phyloP scores from a whole-genome alignment of 2,888 invertebrate genomes.

The Suillia variegata region DNA sequence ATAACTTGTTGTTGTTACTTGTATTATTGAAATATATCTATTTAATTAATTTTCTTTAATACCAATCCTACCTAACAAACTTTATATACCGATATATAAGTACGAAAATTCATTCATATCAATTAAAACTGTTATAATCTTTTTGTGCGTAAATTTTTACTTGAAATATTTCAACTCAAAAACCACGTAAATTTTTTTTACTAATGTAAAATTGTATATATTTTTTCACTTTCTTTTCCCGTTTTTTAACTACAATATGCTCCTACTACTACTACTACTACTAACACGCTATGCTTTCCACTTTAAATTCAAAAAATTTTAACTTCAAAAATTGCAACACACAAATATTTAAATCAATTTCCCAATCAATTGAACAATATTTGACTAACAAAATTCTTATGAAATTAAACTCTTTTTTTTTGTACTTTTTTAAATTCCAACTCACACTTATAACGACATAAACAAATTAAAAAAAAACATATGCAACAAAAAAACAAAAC shows the following conservation, averaged over 20 bases:
- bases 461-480: constrained; percentile 4
- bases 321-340: constrained; percentile 19
- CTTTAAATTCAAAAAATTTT: constrained; percentile 9
- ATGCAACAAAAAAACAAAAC: constrained; percentile 17
- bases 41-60: not conserved
- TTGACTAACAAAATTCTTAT: too few relatives aligned
- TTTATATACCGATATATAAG: not conserved
- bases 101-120: not conserved
- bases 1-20: too few relatives aligned
- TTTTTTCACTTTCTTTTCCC: not conserved
- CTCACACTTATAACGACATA: too few relatives aligned
- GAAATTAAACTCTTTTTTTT: too few relatives aligned
- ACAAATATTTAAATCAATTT: constrained; percentile 6
- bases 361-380: too few relatives aligned
- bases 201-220: constrained; percentile 3
- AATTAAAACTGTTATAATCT: too few relatives aligned
- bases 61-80: not conserved
- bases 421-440: too few relatives aligned
- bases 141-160: too few relatives aligned
- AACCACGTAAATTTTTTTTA: not conserved
- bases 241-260: not conserved
- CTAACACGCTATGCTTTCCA: not conserved
- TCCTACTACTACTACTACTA: too few relatives aligned
- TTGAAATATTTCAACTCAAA: too few relatives aligned
- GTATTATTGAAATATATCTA: not conserved